Base-by-base conservation (phyloP, 1,140 invertebrate species). In the Plectus sambesii region DNA sequence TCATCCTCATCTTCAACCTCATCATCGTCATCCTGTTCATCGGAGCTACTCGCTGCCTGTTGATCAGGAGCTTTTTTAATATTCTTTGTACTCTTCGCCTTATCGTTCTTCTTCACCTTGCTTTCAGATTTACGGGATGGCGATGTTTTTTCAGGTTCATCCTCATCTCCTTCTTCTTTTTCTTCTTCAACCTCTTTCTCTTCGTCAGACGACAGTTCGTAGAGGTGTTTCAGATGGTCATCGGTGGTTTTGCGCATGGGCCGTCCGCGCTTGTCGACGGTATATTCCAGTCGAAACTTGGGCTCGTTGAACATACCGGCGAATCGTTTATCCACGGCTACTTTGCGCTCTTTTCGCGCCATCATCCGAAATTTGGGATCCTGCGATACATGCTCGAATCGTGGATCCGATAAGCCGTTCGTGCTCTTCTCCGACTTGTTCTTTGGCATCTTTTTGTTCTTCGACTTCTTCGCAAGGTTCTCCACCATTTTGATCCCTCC, bases 261-360 rank as follows among this genome's bases (percentile, higher is more conserved):
- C 55, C 83, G 72, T 15, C 92, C 92, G 58, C 88, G 77, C 74
- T 92, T 93, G 72, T 98, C 90, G 20, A 90, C 78, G 0, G 80
- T 82, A 66, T 84, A 87, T 72, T 86, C 86, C 0, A 85, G 75
- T 70, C 84, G 80, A 66, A 92, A 93, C 41, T 81, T 80, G 55
- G 86, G 79, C 57, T 78, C 76, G 9, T 69, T 81, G 63, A 97
- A 89, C 84, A 96, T 89, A 43, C 80, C 80, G 68, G 87, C 76
- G 72, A 98, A 97, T 25, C 93, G 76, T 72, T 85, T 84, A 65
- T 97, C 93, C 56, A 98, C 87, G 74, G 88, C 85, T 5, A 97
- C 80, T 77, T 90, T 94, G 3, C 79, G 76, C 63, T 90, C 80
- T 61, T 77, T 76, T 70, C 82, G 84, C 5, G 85, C 84, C 50